Percentiles rank a stretch among this genome's conserved stretches.
Conservation (phyloP, 1,140 invertebrate species). For the Diachasma alloeum region DNA sequence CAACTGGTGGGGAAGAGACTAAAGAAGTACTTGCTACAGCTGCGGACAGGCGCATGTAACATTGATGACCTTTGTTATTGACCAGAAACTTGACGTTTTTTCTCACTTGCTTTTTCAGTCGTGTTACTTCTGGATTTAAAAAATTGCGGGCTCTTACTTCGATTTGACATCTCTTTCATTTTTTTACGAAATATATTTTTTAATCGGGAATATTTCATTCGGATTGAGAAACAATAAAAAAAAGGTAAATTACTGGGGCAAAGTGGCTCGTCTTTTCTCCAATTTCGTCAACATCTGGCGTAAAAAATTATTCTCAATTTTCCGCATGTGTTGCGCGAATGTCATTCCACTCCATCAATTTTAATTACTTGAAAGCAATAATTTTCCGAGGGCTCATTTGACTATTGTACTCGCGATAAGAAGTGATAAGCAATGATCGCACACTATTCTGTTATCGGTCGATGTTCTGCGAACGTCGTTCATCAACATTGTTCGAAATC, state of each 20-base stretch:
- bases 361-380: background rate
- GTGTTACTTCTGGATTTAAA: too few relatives aligned
- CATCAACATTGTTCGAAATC: too few relatives aligned
- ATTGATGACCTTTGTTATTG: conserved; percentile 7
- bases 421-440: background rate
- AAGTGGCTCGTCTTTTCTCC: too few relatives aligned
- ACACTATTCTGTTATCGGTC: background rate
- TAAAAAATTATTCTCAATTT: too few relatives aligned
- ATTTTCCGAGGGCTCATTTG: background rate
- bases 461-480: background rate
- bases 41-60: conserved; percentile 1
- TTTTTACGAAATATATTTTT: too few relatives aligned
- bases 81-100: conserved; percentile 3
- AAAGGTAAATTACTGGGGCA: too few relatives aligned
- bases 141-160: background rate
- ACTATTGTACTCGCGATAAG: background rate
- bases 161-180: background rate
- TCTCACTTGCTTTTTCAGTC: background rate
- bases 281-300: too few relatives aligned
- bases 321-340: background rate
- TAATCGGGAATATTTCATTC: too few relatives aligned
- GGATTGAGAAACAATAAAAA: too few relatives aligned
- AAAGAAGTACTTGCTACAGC: conserved; percentile 5
- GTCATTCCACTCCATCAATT: background rate
- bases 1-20: background rate